Base-by-base conservation (phyloP, 2,797 vertebrate genomes). In the Huso huso region DNA sequence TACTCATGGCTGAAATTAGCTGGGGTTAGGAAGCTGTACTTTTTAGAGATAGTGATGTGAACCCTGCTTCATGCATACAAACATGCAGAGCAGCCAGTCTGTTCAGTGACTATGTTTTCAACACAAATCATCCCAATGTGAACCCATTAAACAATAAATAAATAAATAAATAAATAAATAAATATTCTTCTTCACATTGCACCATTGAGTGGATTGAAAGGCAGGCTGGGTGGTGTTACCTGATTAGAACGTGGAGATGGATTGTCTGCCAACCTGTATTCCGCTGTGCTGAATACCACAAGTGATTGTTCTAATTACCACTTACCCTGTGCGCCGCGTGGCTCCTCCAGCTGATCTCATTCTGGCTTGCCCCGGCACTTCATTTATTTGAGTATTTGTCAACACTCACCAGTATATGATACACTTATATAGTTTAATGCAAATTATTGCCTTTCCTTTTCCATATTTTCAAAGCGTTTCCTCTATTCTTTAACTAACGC, bases 231-330 rank as follows among this genome's bases (percentile, higher is more conserved):
- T 18, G 10, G 11, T 61, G 13, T 61, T 61, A 61, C 15, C 11
- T 61, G 59, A 5, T 61, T 61, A 61, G 59, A 61, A 61, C 6
- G 6, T n/a, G 8, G 8, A 61, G 12, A 61, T 61, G 59, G 13
- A 61, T 61, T 8, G 59, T 13, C 11, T 61, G 12, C 11, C 59
- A 61, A 8, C 59, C 15, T 18, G 11, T 8, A 61, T 18, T 8
- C 12, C 12, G 8, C 61, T 62, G 61, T 37, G 61, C 61, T 23
- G 61, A 37, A 62, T 37, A 62, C 48, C 61, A 61, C 61, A 37
- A 62, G 60, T 62, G 6, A 23, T 62, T 7, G 11, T 10, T 62
- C 13, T 62, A 62, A 62, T 62, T 62, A 62, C 6, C 18, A 6
- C 61, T 37, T 37, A 37, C 61, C 61, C 61, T 18, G 11, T 12